phyloP scores from a whole-genome alignment of 2,888 invertebrate species.

The Conistra vaccinii region DNA sequence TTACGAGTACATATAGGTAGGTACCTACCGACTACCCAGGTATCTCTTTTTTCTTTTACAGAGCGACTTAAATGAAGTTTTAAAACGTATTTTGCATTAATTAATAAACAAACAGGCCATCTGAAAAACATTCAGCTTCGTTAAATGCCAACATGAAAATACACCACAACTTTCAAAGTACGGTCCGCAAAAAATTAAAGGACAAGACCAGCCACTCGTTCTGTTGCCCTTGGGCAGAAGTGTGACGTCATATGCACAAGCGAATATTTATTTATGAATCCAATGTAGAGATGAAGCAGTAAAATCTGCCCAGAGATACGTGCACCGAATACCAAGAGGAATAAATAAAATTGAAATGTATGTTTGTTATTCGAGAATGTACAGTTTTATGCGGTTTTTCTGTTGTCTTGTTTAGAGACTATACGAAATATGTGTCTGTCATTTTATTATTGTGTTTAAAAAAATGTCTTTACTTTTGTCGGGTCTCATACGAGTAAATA shows the following conservation, averaged over 20 bases:
- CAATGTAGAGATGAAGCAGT: constrained; percentile 46
- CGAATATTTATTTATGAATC: constrained; percentile 53
- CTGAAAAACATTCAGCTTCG: constrained; percentile 1
- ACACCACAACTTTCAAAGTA: not conserved
- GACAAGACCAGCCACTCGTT: constrained; percentile 35
- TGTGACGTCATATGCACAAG: constrained; percentile 43
- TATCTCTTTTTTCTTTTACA: not conserved
- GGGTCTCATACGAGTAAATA: not conserved
- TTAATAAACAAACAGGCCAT: not conserved
- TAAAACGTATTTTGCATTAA: not conserved
- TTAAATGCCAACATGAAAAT: constrained; percentile 32
- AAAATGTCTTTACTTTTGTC: not conserved
- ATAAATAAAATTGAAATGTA: constrained; percentile 52
- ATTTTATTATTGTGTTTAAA: not conserved
- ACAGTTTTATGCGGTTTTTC: constrained; percentile 22
- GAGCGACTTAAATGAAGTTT: too few species aligned
- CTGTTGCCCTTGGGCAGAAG: constrained; percentile 39
- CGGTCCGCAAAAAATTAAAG: constrained; percentile 22
- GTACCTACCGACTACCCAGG: not conserved
- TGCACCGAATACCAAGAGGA: constrained; percentile 35
- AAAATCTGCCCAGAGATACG: constrained; percentile 45
- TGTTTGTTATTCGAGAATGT: constrained; percentile 31
- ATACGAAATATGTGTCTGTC: constrained; percentile 10
- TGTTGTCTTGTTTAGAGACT: constrained; percentile 9
- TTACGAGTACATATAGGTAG: too few species aligned